These are phyloP conservation scores for Chrysochloris asiatica DNA, from an alignment of 2,113 vertebrate genomes.

Conservation along the genomic window DNA sequence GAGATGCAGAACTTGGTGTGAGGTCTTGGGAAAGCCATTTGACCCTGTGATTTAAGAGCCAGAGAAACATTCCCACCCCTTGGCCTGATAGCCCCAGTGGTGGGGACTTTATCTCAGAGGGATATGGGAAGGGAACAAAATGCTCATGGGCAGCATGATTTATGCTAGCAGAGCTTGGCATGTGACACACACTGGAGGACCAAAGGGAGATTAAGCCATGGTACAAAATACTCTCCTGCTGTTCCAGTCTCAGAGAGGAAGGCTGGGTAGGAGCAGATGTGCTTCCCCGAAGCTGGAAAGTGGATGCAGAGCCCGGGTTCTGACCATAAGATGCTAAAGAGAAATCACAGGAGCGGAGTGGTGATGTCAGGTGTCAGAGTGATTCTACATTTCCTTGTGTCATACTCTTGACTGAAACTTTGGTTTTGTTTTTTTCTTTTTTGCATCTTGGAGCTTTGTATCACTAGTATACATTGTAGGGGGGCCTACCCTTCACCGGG, in stretches of 20 bases:
- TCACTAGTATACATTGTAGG: constrained; percentile 17
- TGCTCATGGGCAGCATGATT: neutral
- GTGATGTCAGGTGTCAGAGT: neutral
- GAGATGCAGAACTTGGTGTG: constrained; percentile 77
- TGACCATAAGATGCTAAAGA: neutral
- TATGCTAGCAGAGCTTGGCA: neutral
- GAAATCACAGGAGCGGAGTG: fast-evolving
- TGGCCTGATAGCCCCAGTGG: constrained; percentile 56
- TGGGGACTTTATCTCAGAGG: constrained; percentile 51
- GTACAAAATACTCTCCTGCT: neutral
- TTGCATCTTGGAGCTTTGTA: constrained; percentile 6
- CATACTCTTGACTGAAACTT: neutral
- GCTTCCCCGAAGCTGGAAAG: neutral
- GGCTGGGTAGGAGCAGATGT: neutral
- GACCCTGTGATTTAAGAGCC: constrained; percentile 71
- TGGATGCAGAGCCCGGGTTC: neutral
- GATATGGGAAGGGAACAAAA: constrained; percentile 4
- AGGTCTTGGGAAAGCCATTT: constrained; percentile 76
- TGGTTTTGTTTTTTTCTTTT: neutral
- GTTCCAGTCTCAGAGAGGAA: neutral
- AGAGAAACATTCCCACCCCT: constrained; percentile 59
- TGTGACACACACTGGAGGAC: neutral
- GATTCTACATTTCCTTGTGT: neutral
- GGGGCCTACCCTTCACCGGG: neutral
- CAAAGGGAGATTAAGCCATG: neutral